phyloP scores from a whole-genome alignment of 2,113 vertebrate species.

The Centrocercus urophasianus region DNA sequence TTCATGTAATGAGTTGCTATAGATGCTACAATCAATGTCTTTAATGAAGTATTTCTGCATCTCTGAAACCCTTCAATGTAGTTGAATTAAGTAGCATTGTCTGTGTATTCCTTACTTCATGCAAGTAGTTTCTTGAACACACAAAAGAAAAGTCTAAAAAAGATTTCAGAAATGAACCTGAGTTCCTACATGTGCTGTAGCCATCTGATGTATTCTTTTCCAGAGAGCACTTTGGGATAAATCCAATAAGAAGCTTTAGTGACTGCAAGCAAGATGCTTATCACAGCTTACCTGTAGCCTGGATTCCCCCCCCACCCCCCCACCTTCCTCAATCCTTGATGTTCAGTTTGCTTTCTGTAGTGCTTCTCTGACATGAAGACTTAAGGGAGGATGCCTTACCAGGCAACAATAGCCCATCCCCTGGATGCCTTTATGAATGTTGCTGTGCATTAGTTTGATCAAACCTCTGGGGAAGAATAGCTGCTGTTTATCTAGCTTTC shows the following conservation, averaged over 20 bases:
- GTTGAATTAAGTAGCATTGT: neutral
- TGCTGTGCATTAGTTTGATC: neutral
- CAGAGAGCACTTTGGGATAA: neutral
- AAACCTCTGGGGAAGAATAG: neutral
- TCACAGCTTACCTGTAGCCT: neutral
- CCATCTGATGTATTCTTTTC: neutral
- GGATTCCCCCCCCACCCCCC: too few species aligned
- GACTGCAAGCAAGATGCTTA: neutral
- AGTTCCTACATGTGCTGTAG: neutral
- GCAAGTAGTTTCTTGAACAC: neutral
- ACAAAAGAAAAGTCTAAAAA: neutral
- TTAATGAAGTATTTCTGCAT: neutral
- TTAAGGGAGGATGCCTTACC: neutral
- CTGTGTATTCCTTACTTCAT: neutral
- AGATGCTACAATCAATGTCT: slow-evolving; percentile 1
- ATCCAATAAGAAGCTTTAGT: neutral
- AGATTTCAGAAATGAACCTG: neutral
- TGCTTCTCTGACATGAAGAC: neutral
- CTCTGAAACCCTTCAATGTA: neutral
- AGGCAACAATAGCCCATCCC: neutral
- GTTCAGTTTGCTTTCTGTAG: neutral
- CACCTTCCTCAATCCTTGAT: neutral
- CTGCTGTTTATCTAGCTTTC: neutral
- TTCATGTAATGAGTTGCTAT: neutral
- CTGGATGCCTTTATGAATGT: neutral